Evolutionary conservation across 1,140 invertebrate species (phyloP), one percentile per base, ranked within the genome.

Genomic region (Pentalonia nigronervosa): DNA sequence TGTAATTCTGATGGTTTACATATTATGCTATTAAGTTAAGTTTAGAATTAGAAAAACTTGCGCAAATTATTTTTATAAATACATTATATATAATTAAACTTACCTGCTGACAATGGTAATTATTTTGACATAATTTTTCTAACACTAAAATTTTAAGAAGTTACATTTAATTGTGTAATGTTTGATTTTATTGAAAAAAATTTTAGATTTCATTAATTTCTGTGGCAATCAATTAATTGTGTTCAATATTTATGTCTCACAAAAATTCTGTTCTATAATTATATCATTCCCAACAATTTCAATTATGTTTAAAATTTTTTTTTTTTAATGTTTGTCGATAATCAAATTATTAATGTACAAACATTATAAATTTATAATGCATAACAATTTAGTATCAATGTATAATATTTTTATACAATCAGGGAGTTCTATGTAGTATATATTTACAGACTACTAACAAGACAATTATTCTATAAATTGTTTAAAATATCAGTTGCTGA

Each of bases 21-120:
- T 21, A 88, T 88, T 21, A 67, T 90, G 36, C 48, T 90, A 90
- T 56, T 41, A 90, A 90, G n/a, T 45, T 67, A 90, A 90, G 41
- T 60, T 90, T 89, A 88, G 47, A 17, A 48, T n/a, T 88, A 56
- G 88, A 36, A 36, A 56, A 25, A 89, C 21, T 53, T 89, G 88
- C 50, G 88, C 50, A 89, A 89, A 89, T 89, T 89, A 89, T 89
- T 89, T 89, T 89, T 89, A 89, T 89, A 89, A 53, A 89, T 88
- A 88, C 30, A 56, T 41, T 21, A 53, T 89, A 34, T 21, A 53
- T 89, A 34, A 53, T 89, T 53, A 89, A 89, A 53, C n/a, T 36
- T 34, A 47, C 25, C 11, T 47, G 47, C 14, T 47, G 36, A 81
- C 36, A 86, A 30, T 48, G 84, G 45, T 86, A 7, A 45, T 50